Percentiles rank a stretch among this genome's conserved stretches.
Evolutionary conservation across 2,113 vertebrate species (phyloP).

Genomic region (Hydropotes inermis): DNA sequence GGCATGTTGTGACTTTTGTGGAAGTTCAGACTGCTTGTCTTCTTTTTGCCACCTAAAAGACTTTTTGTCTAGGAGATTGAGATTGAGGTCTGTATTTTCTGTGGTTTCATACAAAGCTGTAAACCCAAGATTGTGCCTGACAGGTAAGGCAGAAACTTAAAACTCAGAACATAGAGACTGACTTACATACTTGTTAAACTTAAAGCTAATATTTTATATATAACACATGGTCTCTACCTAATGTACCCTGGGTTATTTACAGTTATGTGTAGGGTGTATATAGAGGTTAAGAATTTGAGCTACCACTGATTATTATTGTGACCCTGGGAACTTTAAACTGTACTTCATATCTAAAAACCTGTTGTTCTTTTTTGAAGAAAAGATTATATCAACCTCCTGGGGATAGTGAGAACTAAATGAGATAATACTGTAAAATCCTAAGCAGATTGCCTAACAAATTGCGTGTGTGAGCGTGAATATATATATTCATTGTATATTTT

Average conservation of each 20-base stretch:
- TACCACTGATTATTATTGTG: neutral
- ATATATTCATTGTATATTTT: neutral
- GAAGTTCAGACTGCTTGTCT: neutral
- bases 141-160: neutral
- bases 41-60: neutral
- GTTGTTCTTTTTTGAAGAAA: neutral
- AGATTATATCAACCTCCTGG: neutral
- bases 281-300: neutral
- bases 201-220: neutral
- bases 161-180: neutral
- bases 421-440: neutral
- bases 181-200: neutral
- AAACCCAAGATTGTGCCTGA: neutral
- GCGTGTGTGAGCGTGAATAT: neutral
- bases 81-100: neutral
- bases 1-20: neutral
- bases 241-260: neutral
- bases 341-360: neutral
- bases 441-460: neutral
- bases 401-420: neutral
- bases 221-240: neutral
- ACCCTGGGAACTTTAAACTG: neutral
- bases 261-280: neutral
- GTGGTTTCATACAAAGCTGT: neutral
- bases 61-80: neutral